Evolutionary conservation across 2,113 vertebrate species (phyloP).

Genomic region (Anarrhichthys ocellatus): DNA sequence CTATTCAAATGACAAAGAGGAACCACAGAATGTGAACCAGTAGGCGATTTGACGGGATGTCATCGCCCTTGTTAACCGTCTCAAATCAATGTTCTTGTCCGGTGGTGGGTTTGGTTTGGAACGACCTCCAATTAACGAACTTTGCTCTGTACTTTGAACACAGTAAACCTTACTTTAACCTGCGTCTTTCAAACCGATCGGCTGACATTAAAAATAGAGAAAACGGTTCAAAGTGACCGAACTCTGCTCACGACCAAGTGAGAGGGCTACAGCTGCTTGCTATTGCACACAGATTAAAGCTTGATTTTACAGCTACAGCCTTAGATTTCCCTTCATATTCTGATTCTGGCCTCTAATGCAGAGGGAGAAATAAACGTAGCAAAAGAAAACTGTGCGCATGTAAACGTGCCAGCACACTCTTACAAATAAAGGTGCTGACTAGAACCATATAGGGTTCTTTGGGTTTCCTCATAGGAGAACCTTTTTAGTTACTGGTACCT

Average conservation of each 20-base stretch:
- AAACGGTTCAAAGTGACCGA: not conserved
- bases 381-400: not conserved
- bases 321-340: slow-evolving; percentile 22
- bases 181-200: not conserved
- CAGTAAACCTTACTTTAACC: not conserved
- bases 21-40: no score
- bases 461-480: no score
- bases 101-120: not conserved
- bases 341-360: not conserved
- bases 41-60: no score
- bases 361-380: no score
- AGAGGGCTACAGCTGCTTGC: slow-evolving; percentile 44
- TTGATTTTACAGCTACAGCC: slow-evolving; percentile 48
- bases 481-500: no score
- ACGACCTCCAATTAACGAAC: not conserved
- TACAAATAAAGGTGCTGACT: no score
- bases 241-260: not conserved
- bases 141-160: not conserved
- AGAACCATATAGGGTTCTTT: no score
- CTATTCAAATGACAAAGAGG: no score
- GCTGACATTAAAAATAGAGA: not conserved
- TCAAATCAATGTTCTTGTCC: not conserved
- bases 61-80: no score
- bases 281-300: slow-evolving; percentile 43
- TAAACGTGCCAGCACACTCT: not conserved